Conservation (phyloP, 2,113 vertebrate species). For the Haemorhous mexicanus region DNA sequence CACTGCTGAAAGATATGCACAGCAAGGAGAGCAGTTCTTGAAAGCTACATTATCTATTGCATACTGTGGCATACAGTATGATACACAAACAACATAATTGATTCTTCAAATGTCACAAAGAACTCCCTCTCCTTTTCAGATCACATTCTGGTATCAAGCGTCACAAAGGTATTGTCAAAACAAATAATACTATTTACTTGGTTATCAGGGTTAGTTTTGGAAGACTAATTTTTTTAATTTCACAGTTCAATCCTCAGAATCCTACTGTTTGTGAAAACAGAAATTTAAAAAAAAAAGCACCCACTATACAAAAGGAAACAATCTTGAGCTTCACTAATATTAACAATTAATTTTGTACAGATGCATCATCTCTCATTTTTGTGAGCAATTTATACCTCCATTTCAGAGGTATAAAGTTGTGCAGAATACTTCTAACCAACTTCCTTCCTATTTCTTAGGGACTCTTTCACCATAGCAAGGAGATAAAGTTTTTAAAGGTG, state of each 20-base stretch:
- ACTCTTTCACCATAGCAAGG: not conserved
- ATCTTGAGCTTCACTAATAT: too few relatives aligned
- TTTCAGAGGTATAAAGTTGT: not conserved
- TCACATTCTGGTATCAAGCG: rapidly evolving
- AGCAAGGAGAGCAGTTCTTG: not conserved
- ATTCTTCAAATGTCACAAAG: not conserved
- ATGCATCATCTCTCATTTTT: not conserved
- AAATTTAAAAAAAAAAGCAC: not conserved
- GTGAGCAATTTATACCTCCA: not conserved
- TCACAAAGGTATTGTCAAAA: not conserved
- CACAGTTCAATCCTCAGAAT: not conserved
- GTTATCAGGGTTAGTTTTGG: not conserved
- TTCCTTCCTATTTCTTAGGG: not conserved
- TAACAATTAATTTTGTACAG: not conserved
- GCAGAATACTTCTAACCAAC: not conserved
- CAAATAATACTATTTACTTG: not conserved
- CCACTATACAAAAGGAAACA: not conserved
- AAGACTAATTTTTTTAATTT: not conserved
- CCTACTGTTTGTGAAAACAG: not conserved
- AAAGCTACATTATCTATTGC: not conserved
- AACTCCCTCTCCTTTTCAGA: not conserved
- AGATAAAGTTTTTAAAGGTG: not conserved
- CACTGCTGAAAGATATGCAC: not conserved
- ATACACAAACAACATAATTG: not conserved
- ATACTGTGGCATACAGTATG: not conserved